A percentile compares a stretch with the other conserved stretches of the same genome.
phyloP scores from a whole-genome alignment of 1,140 invertebrate species.

The Drosophila ambigua region DNA sequence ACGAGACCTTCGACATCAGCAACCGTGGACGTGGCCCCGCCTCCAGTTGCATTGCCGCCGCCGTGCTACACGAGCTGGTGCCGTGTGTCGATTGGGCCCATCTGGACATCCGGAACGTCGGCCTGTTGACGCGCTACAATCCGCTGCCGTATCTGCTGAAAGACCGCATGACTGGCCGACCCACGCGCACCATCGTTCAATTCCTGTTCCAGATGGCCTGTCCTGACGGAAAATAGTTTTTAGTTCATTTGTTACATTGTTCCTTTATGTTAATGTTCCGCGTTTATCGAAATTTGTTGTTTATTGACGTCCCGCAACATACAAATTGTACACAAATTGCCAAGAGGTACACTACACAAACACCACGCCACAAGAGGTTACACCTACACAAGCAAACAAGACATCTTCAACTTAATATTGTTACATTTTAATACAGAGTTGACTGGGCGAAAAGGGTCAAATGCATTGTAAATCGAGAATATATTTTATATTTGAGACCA shows the following conservation, averaged over 20 bases:
- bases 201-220: slow-evolving; percentile 86
- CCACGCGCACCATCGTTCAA: slow-evolving; percentile 87
- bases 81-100: slow-evolving; percentile 87
- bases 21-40: slow-evolving; percentile 86
- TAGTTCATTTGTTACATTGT: neutral
- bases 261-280: slow-evolving; percentile 2
- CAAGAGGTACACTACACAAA: too few relatives aligned
- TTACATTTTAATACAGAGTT: too few relatives aligned
- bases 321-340: too few relatives aligned
- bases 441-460: too few relatives aligned
- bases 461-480: slow-evolving; percentile 4
- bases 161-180: slow-evolving; percentile 86
- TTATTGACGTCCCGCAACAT: neutral
- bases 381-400: too few relatives aligned
- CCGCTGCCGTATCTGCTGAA: slow-evolving; percentile 87
- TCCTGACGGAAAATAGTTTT: slow-evolving; percentile 67
- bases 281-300: neutral
- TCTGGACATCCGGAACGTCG: slow-evolving; percentile 89
- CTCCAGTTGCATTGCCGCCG: slow-evolving; percentile 88
- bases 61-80: slow-evolving; percentile 89
- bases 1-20: slow-evolving; percentile 85
- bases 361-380: too few relatives aligned
- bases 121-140: slow-evolving; percentile 85
- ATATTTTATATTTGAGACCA: slow-evolving; percentile 1
- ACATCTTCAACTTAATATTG: too few relatives aligned